Base-by-base conservation (phyloP, 2,888 invertebrate genomes). In the Apocheima hispidaria region DNA sequence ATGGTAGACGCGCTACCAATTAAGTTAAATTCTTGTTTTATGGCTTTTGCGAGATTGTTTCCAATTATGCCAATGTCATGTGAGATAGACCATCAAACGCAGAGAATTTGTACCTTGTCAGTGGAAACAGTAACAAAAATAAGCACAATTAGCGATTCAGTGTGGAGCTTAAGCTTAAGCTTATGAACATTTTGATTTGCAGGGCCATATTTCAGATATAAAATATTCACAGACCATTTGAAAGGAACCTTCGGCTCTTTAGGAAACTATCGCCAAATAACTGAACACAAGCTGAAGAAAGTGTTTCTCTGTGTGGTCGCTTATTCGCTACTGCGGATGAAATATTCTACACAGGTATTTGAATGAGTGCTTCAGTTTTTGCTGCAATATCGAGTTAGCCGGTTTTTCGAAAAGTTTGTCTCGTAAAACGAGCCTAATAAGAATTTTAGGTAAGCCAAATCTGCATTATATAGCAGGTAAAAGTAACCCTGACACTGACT, bases 171-270 rank as follows among this genome's bases (percentile, higher is more conserved):
- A 38, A n/a, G n/a, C n/a, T n/a, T n/a, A 38, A 38, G 9, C 9
- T 38, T 20, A 28, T 16, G 7, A 38, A 38, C 3, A 9, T 16
- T 38, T 56, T 56, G 55, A 33, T 65, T 90, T 91, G 30, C 86
- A 98, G 98, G 98, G 36, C 98, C 98, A 0, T 98, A 97, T 86
- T 98, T 95, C 84, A 95, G 96, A 58, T 98, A 96, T 86, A 94
- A 95, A 78, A 95, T 96, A 23, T 97, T 95, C 77, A 88, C 93
- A 72, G 96, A 97, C 73, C 95, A 95, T 81, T 91, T 96, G 58
- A 78, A 93, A 38, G 82, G 90, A 4, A 94, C 94, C 0, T 95
- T 94, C 74, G 84, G 92, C 21, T 79, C 86, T 53, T 80, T 94
- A 65, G 94, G 93, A 2, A 88, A 94, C 69, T 95, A 94, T 75